A percentile compares a stretch with the other conserved stretches of the same genome.
phyloP scores from a whole-genome alignment of 35 echinoderm and acorn worm genomes.

The Amphiura filiformis region DNA sequence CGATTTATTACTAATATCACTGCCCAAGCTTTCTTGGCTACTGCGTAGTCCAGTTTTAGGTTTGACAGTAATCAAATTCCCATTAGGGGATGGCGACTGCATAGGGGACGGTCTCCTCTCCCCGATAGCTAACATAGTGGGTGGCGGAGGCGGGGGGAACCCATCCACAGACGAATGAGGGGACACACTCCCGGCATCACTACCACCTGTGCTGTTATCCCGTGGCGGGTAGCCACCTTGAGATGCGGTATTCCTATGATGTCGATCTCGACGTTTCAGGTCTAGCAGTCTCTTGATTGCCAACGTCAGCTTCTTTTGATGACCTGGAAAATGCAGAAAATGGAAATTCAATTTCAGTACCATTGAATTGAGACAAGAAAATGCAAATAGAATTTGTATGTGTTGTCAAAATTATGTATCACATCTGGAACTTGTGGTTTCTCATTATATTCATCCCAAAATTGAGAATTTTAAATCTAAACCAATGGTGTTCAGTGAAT shows the following conservation, averaged over 20 bases:
- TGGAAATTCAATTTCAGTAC: background rate
- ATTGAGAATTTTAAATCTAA: no score
- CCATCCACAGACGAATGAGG: conserved; percentile 77
- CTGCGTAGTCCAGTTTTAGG: conserved; percentile 48
- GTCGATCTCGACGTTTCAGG: conserved; percentile 61
- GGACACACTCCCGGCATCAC: conserved; percentile 58
- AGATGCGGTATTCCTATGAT: background rate
- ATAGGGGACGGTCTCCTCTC: conserved; percentile 22
- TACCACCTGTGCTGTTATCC: conserved; percentile 53
- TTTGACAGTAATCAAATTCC: conserved; percentile 33
- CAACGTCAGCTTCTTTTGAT: conserved; percentile 92
- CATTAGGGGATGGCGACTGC: conserved; percentile 52
- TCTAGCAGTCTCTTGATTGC: conserved; percentile 79
- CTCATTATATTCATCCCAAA: no score
- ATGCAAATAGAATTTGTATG: background rate
- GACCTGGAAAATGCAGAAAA: conserved; percentile 44
- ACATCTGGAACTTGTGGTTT: no score
- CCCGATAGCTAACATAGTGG: background rate
- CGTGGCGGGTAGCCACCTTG: background rate
- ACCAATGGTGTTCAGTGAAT: no score
- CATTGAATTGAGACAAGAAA: no score
- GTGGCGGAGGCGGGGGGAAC: conserved; percentile 21
- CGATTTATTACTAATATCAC: conserved; percentile 78
- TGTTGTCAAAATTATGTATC: background rate
- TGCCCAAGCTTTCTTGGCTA: conserved; percentile 86